Percentiles rank a stretch among this genome's conserved stretches.
These are phyloP conservation scores for Trichogramma dendrolimi DNA, from an alignment of 2,888 invertebrate species.

Conservation along the genomic window DNA sequence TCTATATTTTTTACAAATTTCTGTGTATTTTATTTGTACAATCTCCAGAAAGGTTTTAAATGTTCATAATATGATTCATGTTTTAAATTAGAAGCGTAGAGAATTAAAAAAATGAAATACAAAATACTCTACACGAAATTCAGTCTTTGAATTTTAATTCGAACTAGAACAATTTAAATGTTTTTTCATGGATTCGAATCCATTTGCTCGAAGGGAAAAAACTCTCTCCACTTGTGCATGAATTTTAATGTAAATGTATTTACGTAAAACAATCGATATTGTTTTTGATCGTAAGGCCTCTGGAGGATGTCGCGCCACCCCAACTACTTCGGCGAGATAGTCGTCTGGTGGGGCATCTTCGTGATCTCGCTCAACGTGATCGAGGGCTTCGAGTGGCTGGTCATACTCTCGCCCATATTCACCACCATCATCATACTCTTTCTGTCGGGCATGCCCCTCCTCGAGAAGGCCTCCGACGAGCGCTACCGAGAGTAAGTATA, in stretches of 20 bases:
- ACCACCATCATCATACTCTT: slow-evolving; percentile 83
- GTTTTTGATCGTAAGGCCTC: slow-evolving; percentile 55
- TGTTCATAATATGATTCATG: no score
- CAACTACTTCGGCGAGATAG: slow-evolving; percentile 91
- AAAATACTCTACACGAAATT: no score
- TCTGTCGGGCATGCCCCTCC: slow-evolving; percentile 83
- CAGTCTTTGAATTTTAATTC: no score
- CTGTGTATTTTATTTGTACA: no score
- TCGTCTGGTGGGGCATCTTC: slow-evolving; percentile 92
- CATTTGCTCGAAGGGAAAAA: no score
- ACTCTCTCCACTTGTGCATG: no score
- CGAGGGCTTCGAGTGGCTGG: slow-evolving; percentile 80
- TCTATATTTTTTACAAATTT: no score
- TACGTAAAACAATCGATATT: not conserved
- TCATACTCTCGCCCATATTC: slow-evolving; percentile 81
- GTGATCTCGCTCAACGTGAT: slow-evolving; percentile 83
- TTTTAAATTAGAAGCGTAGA: not conserved
- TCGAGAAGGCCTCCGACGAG: slow-evolving; percentile 84
- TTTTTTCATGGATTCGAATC: no score
- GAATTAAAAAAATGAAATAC: not conserved
- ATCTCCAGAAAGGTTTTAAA: no score
- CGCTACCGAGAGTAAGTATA: slow-evolving; percentile 75
- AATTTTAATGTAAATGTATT: not conserved
- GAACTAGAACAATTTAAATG: no score
- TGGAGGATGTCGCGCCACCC: slow-evolving; percentile 90